phyloP scores from a whole-genome alignment of 2,888 invertebrate species.

The Tridacna gigas region DNA sequence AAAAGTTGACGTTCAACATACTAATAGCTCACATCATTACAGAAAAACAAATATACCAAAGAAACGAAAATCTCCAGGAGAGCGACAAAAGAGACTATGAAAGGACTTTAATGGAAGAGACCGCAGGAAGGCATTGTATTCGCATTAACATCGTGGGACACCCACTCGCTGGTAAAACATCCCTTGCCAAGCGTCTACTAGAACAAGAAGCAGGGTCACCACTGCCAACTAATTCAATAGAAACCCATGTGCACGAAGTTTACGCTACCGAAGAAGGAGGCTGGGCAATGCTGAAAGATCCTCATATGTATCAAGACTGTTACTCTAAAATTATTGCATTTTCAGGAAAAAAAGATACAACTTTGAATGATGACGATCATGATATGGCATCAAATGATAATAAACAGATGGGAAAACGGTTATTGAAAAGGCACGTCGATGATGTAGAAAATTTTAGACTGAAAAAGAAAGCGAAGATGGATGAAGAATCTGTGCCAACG shows the following conservation, averaged over 20 bases:
- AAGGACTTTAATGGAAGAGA: not conserved
- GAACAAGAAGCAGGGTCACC: not conserved
- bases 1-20: no score
- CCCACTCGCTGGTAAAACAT: slow-evolving; percentile 21
- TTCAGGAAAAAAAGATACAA: not conserved
- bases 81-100: not conserved
- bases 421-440: no score
- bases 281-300: not conserved
- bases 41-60: not conserved
- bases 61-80: not conserved
- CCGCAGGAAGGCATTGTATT: not conserved
- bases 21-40: not conserved
- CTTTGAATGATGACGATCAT: no score
- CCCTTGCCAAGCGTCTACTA: slow-evolving; percentile 4
- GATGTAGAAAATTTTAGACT: no score
- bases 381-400: no score
- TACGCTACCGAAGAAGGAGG: not conserved
- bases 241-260: slow-evolving; percentile 2
- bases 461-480: not conserved
- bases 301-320: not conserved
- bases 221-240: slow-evolving; percentile 28
- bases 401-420: no score
- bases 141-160: slow-evolving; percentile 30
- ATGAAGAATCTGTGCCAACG: not conserved
- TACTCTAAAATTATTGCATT: not conserved